These are phyloP conservation scores for Petrocephalus sullivani DNA, from an alignment of 2,797 vertebrate genomes.

Conservation along the genomic window DNA sequence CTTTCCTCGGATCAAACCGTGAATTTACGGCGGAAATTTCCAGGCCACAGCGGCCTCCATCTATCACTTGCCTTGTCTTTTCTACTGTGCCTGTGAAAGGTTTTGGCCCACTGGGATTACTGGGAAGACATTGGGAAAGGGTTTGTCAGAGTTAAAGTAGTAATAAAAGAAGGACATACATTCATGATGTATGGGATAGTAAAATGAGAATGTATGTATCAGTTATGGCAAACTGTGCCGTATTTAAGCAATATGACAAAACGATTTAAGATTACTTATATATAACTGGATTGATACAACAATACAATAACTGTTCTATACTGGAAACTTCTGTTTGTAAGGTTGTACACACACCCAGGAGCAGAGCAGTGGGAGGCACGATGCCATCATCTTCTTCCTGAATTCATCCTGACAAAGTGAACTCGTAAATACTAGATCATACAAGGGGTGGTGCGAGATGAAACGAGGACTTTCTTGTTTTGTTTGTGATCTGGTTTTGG, in stretches of 20 bases:
- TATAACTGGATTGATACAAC: background rate
- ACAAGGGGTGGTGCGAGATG: slow-evolving; percentile 22
- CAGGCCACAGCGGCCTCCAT: slow-evolving; percentile 39
- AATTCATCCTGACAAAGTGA: background rate
- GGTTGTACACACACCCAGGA: slow-evolving; percentile 36
- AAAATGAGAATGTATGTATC: background rate
- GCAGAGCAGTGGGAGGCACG: slow-evolving; percentile 21
- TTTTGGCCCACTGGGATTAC: slow-evolving; percentile 29
- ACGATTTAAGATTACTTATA: background rate
- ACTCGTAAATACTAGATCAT: slow-evolving; percentile 21
- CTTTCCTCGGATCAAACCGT: slow-evolving; percentile 35
- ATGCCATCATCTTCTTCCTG: slow-evolving; percentile 15
- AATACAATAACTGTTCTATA: background rate
- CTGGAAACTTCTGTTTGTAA: background rate
- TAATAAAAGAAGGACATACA: background rate
- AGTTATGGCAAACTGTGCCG: background rate
- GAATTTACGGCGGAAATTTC: slow-evolving; percentile 44
- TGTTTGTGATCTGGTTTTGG: slow-evolving; percentile 24
- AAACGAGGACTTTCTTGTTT: slow-evolving; percentile 8
- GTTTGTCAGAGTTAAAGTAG: background rate
- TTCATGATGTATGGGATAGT: background rate
- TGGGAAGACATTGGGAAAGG: slow-evolving; percentile 16
- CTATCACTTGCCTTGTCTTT: slow-evolving; percentile 39
- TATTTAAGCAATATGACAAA: slow-evolving; percentile 30
- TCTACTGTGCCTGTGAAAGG: slow-evolving; percentile 29